Evolutionary conservation across 2,797 vertebrate species (phyloP), one percentile per base, ranked within the genome.

Genomic region (Notolepis coatsorum): DNA sequence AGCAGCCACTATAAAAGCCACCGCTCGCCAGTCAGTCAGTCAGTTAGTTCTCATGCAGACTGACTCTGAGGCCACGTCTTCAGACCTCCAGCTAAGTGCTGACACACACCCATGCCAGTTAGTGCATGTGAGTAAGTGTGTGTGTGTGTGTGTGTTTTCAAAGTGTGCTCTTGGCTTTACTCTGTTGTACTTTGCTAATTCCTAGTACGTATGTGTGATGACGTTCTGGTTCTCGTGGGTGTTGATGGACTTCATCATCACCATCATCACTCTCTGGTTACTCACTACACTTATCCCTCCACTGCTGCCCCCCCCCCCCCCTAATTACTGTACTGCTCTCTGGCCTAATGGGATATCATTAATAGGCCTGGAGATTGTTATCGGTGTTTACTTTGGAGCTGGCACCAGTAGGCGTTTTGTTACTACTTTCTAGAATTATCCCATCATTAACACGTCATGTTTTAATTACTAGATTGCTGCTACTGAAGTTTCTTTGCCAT

Each of bases 1-100:
- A 48, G 63, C 71, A 4, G 68, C 13, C 39, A 66, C 81, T 68
- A 61, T 84, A 88, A 90, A 90, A 87, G 59, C 68, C 39, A 47
- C n/a, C n/a, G n/a, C n/a, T n/a, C n/a, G n/a, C n/a, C n/a, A n/a
- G n/a, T n/a, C n/a, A n/a, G n/a, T n/a, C n/a, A 53, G 45, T 27
- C 15, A 43, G 58, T 77, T 3, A 33, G 43, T 54, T 61, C 63
- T 77, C 42, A n/a, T 52, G 75, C 76, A 73, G 75, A 73, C 61
- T 59, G 6, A 8, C 33, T 49, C 66, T 49, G 25, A 61, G 72
- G 57, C 64, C 61, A 65, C 43, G 3, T 18, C 3, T 39, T 43
- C 43, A 27, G 73, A 75, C 75, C 73, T 53, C 75, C 58, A 30
- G 59, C 62, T 48, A 73, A 80, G 76, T 28, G 43, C 50, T 33